These are phyloP conservation scores for Trichopria drosophilae DNA, from an alignment of 2,888 invertebrate genomes.

Conservation along the genomic window DNA sequence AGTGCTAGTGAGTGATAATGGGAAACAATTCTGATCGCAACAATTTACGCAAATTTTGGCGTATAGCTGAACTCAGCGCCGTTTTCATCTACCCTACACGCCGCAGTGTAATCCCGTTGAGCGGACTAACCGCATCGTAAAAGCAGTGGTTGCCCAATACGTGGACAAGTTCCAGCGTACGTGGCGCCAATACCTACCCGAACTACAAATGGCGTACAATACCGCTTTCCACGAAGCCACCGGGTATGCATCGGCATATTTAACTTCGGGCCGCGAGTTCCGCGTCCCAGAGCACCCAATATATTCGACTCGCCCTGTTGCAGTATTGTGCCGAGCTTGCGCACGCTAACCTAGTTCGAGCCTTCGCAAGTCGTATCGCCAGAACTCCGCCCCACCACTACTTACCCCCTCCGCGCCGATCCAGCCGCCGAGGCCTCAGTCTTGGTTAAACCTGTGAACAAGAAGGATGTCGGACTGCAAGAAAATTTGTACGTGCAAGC, in stretches of 20 bases:
- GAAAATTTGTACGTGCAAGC: no score
- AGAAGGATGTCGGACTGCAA: no score
- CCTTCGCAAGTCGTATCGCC: no score
- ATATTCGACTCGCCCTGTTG: no score
- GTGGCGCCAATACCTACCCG: constrained; percentile 35
- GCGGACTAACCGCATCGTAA: constrained; percentile 41
- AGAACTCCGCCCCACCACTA: no score
- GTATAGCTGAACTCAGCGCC: constrained; percentile 27
- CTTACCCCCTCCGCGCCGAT: no score
- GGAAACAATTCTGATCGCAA: constrained; percentile 9
- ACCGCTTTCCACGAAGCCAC: constrained; percentile 31
- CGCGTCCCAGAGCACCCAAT: no score
- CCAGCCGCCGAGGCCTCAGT: no score
- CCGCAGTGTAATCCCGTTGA: constrained; percentile 48
- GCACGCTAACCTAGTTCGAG: background rate
- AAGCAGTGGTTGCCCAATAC: constrained; percentile 45
- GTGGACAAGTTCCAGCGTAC: constrained; percentile 38
- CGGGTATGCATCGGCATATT: constrained; percentile 34
- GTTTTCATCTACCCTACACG: constrained; percentile 38
- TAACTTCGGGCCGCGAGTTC: constrained; percentile 31
- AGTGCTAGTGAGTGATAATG: constrained; percentile 7
- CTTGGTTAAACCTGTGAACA: no score
- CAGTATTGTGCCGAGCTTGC: background rate
- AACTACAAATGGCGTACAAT: constrained; percentile 36
- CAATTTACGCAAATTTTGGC: constrained; percentile 1